A percentile compares a stretch with the other conserved stretches of the same genome.
Conservation (phyloP, 2,888 invertebrate species). For the Nephrotoma appendiculata region DNA sequence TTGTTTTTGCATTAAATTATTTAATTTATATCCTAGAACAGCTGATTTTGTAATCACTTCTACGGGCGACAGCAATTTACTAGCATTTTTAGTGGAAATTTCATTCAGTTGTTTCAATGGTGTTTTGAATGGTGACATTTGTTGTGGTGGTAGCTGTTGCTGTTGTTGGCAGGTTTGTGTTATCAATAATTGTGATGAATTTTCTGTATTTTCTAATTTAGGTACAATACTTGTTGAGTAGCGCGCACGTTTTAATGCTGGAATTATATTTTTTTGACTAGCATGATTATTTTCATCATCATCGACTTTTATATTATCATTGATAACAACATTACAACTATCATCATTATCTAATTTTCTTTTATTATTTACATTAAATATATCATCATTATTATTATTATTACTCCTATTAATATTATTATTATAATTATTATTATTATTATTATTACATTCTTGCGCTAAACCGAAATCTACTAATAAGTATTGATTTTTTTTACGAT, state of each 20-base stretch:
- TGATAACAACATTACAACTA: not conserved
- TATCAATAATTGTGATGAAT: conserved; percentile 1
- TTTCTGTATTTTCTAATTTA: not conserved
- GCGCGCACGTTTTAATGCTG: conserved; percentile 3
- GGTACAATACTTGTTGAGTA: conserved; percentile 4
- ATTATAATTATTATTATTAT: conserved; percentile 3
- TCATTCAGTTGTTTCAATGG: conserved; percentile 29
- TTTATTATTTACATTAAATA: not conserved
- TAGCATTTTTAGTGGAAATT: conserved; percentile 16
- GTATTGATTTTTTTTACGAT: conserved; percentile 53
- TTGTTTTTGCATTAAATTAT: conserved; percentile 15
- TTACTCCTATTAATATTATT: conserved; percentile 3
- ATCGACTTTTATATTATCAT: not conserved
- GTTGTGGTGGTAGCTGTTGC: not conserved
- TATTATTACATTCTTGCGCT: conserved; percentile 43
- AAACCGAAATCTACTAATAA: conserved; percentile 81
- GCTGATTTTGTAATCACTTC: conserved; percentile 17
- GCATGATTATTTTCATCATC: not conserved
- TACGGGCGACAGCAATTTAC: conserved; percentile 12
- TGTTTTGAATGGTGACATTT: conserved; percentile 23
- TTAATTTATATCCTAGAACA: conserved; percentile 15
- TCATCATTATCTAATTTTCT: conserved; percentile 2
- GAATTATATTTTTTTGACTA: conserved; percentile 4
- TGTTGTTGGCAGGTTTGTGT: not conserved
- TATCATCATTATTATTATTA: conserved; percentile 2